Conservation (phyloP, 1,140 invertebrate genomes). For the Drosophila pachea region DNA sequence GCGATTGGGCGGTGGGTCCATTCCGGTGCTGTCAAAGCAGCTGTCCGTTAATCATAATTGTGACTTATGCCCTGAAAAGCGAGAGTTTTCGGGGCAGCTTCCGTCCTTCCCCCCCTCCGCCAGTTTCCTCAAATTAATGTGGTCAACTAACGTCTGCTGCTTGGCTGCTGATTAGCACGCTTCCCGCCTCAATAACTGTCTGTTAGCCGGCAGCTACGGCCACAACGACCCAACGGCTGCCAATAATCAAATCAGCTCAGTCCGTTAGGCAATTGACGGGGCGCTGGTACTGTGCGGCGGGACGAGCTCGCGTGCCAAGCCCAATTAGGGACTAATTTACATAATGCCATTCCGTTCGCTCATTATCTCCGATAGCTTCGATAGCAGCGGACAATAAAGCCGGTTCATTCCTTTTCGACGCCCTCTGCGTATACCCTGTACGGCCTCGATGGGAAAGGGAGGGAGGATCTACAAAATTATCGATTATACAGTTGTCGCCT, state of each 20-base stretch:
- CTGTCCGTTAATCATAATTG: conserved; percentile 31
- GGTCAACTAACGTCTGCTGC: conserved; percentile 10
- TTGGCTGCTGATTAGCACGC: conserved; percentile 30
- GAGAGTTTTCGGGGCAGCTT: too few species aligned
- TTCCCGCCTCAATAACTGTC: conserved; percentile 18
- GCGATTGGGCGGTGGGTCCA: too few species aligned
- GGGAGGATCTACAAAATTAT: not conserved
- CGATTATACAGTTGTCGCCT: too few species aligned
- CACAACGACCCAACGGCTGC: too few species aligned
- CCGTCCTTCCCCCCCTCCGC: too few species aligned
- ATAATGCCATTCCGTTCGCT: conserved; percentile 58
- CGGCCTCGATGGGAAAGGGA: not conserved
- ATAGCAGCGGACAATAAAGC: conserved; percentile 2
- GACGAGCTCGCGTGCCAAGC: conserved; percentile 28
- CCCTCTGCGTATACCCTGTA: conserved; percentile 1
- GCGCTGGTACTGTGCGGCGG: not conserved
- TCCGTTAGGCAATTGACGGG: conserved; percentile 22
- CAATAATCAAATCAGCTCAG: conserved; percentile 67
- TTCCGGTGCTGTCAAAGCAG: not conserved
- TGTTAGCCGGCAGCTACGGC: not conserved
- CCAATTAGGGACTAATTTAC: conserved; percentile 71
- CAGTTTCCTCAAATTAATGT: conserved; percentile 7
- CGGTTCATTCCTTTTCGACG: not conserved
- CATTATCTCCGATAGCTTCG: conserved; percentile 54
- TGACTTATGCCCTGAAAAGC: conserved; percentile 1